Conservation (phyloP, 2,797 vertebrate species). For the Bradypodion ventrale region DNA sequence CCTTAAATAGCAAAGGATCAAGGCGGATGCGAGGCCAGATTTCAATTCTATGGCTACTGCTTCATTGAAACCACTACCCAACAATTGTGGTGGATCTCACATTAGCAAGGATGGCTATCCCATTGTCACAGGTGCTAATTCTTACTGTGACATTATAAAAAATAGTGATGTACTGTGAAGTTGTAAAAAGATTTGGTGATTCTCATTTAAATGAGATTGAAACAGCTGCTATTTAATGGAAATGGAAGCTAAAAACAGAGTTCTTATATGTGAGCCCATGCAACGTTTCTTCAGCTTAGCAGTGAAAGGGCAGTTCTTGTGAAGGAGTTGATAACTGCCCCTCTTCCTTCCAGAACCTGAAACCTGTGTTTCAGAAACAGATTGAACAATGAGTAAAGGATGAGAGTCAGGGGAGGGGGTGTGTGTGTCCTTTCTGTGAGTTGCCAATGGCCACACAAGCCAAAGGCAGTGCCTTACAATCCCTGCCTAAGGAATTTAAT, state of each 20-base stretch:
- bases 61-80: neutral
- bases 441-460: neutral
- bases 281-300: neutral
- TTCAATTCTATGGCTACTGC: conserved; percentile 29
- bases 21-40: conserved; percentile 49
- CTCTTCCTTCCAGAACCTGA: neutral
- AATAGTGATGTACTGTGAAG: no score
- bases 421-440: neutral
- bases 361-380: neutral
- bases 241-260: neutral
- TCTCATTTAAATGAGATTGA: neutral
- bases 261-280: neutral
- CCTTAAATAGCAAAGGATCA: conserved; percentile 33
- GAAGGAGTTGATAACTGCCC: neutral
- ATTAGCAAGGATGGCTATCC: neutral
- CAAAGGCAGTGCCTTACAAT: neutral
- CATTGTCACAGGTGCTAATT: neutral
- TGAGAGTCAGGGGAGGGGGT: neutral
- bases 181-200: neutral
- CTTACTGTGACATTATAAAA: neutral
- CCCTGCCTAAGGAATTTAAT: neutral
- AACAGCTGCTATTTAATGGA: neutral
- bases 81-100: no score
- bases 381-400: neutral
- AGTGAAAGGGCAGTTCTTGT: neutral